These are phyloP conservation scores for Drosophila infuscata DNA, from an alignment of 2,888 invertebrate species.

Conservation along the genomic window DNA sequence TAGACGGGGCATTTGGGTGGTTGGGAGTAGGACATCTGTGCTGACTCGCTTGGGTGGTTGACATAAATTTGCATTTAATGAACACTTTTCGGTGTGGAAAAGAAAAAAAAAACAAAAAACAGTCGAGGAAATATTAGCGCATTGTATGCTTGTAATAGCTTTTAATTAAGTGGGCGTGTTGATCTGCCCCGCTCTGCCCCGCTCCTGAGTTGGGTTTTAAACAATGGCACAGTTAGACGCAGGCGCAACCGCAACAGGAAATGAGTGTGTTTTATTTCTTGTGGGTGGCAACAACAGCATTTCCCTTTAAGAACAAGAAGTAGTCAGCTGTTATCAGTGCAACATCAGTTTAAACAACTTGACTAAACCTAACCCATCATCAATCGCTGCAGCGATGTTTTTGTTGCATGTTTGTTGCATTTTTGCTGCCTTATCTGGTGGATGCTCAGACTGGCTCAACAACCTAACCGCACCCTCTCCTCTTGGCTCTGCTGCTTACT, in stretches of 20 bases:
- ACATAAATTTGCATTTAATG: constrained; percentile 79
- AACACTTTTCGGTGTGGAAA: constrained; percentile 57
- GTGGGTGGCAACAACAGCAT: constrained; percentile 32
- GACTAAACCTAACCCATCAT: constrained; percentile 2
- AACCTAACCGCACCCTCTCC: neutral
- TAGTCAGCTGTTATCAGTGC: constrained; percentile 7
- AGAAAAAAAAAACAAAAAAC: constrained; percentile 26
- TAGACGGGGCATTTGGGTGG: neutral
- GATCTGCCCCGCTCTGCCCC: neutral
- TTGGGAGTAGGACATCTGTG: neutral
- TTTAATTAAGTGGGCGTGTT: constrained; percentile 74
- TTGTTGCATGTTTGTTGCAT: neutral
- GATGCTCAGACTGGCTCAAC: neutral
- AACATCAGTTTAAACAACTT: neutral
- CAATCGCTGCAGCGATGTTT: neutral
- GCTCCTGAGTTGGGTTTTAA: neutral
- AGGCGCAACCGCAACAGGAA: constrained; percentile 49
- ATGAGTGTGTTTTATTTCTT: constrained; percentile 10
- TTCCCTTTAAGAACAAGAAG: constrained; percentile 1
- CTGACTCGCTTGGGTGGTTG: constrained; percentile 39
- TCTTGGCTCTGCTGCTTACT: too few species aligned
- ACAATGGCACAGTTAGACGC: constrained; percentile 52
- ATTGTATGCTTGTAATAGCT: constrained; percentile 70
- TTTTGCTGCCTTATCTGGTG: neutral
- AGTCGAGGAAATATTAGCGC: constrained; percentile 57